A percentile compares a stretch with the other conserved stretches of the same genome.
Conservation (phyloP, 2,888 invertebrate genomes). For the Epirrhoe tristata region DNA sequence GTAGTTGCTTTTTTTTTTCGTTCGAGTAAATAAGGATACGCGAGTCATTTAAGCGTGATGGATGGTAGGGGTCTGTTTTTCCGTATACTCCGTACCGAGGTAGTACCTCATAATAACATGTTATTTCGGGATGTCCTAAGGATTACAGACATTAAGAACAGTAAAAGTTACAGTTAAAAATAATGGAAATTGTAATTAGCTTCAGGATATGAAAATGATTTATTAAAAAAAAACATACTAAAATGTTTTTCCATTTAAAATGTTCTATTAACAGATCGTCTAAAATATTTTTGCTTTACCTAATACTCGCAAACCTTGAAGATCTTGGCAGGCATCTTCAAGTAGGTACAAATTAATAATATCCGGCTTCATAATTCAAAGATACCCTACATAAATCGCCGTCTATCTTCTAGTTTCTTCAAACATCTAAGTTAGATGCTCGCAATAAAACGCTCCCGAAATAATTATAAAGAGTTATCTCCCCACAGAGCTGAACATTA, state of each 20-base stretch:
- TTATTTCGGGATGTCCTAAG: not conserved
- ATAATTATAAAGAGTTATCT: slow-evolving; percentile 39
- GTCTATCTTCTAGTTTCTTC: not conserved
- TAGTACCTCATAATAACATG: no score
- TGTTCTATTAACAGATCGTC: not conserved
- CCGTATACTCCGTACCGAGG: not conserved
- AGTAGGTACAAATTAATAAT: slow-evolving; percentile 64
- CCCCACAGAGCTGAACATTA: slow-evolving; percentile 26
- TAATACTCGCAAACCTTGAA: not conserved
- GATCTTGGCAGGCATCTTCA: slow-evolving; percentile 51
- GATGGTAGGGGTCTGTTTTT: not conserved
- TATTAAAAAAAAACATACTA: not conserved
- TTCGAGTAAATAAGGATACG: slow-evolving; percentile 16
- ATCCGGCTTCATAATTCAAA: slow-evolving; percentile 67
- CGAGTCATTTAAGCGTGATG: slow-evolving; percentile 3
- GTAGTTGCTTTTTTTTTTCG: slow-evolving; percentile 32
- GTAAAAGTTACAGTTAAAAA: not conserved
- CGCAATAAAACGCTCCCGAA: slow-evolving; percentile 34
- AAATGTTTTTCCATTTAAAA: not conserved
- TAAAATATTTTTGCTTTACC: not conserved
- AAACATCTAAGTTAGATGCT: not conserved
- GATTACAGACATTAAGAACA: not conserved
- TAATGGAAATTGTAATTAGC: not conserved
- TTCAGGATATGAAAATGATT: not conserved
- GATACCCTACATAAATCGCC: slow-evolving; percentile 48